Evolutionary conservation across 2,888 invertebrate species (phyloP), one percentile per base, ranked within the genome.

Genomic region (Agrotis ipsilon): DNA sequence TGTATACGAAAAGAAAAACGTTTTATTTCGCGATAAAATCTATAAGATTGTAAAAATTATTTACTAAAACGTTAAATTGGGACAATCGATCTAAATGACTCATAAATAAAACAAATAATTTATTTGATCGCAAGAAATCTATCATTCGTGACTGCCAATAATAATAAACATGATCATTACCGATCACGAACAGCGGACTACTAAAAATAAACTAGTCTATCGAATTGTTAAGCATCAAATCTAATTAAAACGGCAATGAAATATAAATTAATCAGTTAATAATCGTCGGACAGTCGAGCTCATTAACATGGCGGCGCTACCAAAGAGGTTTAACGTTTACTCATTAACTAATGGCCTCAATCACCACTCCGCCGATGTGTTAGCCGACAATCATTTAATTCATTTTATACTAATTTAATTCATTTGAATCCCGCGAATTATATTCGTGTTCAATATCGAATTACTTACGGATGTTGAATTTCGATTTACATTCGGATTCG

Each of bases 261-360:
- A 78, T 61, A 60, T 46, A 58, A 59, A 68, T 73, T 73, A 77
- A 60, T 69, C 51, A 32, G 51, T 43, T 68, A 69, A 48, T 60
- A 75, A 58, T 27, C 51, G n/a, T 45, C 62, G 48, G 54, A 54
- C 60, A 61, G 67, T 58, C 32, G 43, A 60, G 49, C 60, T 83
- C 83, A 82, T 85, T 82, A 82, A 63, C 68, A 72, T 58, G 69
- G 62, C 46, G 68, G 64, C 57, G 21, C 60, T 61, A 75, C 65
- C 70, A 83, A 81, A 87, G 84, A 80, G 83, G 73, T 76, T 78
- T 80, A 80, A 78, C 74, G 74, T 72, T 66, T 61, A 63, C 73
- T 71, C 70, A 80, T 83, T 82, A 81, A 80, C 72, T 77, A 79
- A 81, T 75, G 79, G 66, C 51, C 75, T 61, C 61, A 57, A 71